Conservation (phyloP, 2,113 vertebrate genomes). For the Cynopterus brachyotis region DNA sequence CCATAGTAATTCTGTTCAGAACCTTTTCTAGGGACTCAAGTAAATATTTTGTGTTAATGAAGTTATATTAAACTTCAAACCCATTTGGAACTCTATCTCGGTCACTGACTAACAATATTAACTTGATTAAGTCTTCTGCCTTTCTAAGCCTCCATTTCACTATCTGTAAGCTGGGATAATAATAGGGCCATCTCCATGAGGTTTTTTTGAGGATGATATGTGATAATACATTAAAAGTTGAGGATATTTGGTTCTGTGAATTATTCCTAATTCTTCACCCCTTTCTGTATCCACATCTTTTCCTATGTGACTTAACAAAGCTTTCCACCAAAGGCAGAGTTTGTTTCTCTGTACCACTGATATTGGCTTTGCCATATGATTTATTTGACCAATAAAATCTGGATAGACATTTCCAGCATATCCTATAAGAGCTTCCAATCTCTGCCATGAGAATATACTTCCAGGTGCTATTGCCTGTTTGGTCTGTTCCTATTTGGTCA, state of each 20-base stretch:
- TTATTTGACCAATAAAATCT: not conserved
- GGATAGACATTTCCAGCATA: not conserved
- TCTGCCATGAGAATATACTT: not conserved
- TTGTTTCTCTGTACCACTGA: not conserved
- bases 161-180: not conserved
- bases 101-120: conserved; percentile 3
- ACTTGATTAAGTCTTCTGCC: not conserved
- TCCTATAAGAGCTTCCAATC: not conserved
- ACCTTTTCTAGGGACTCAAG: not conserved
- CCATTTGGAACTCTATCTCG: not conserved
- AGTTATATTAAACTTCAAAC: not conserved
- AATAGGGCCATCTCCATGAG: not conserved
- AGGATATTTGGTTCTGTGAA: not conserved
- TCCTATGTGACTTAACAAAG: not conserved
- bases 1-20: not conserved
- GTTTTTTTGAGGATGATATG: not conserved
- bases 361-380: not conserved
- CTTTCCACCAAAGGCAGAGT: not conserved
- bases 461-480: not conserved
- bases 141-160: not conserved
- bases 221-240: not conserved
- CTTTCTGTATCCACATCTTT: not conserved
- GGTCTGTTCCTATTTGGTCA: not conserved
- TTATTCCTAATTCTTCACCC: not conserved
- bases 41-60: not conserved